These are phyloP conservation scores for Malthinus seriepunctatus DNA, from an alignment of 2,888 invertebrate genomes.

Conservation along the genomic window DNA sequence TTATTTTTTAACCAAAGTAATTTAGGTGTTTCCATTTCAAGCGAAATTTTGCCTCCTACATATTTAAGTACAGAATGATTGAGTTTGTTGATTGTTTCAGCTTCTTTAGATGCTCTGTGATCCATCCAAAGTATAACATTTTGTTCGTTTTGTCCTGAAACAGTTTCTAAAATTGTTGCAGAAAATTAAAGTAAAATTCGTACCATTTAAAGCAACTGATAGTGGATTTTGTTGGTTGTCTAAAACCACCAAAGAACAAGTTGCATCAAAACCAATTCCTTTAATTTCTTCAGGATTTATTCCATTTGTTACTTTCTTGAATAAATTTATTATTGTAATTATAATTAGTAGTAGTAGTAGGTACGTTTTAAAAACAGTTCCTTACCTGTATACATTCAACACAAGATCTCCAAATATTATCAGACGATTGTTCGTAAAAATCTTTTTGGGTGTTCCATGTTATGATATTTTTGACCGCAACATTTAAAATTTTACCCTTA, in stretches of 20 bases:
- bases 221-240: constrained; percentile 71
- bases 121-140: constrained; percentile 94
- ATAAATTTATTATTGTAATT: constrained; percentile 18
- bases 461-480: constrained; percentile 66
- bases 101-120: constrained; percentile 81
- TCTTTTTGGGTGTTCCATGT: constrained; percentile 78
- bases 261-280: constrained; percentile 95
- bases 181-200: neutral
- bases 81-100: constrained; percentile 76
- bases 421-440: constrained; percentile 89
- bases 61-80: constrained; percentile 77
- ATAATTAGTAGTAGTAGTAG: neutral
- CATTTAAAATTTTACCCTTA: constrained; percentile 68
- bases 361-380: neutral
- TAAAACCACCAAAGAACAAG: constrained; percentile 87
- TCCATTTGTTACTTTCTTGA: constrained; percentile 64
- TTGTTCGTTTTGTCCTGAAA: constrained; percentile 66
- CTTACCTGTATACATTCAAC: constrained; percentile 74
- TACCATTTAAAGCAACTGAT: constrained; percentile 69
- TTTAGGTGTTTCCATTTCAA: constrained; percentile 98
- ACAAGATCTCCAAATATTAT: constrained; percentile 84
- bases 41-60: constrained; percentile 89
- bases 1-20: constrained; percentile 87
- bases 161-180: neutral
- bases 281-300: constrained; percentile 64